phyloP scores from a whole-genome alignment of 1,140 invertebrate genomes.

The Nasonia longicornis region DNA sequence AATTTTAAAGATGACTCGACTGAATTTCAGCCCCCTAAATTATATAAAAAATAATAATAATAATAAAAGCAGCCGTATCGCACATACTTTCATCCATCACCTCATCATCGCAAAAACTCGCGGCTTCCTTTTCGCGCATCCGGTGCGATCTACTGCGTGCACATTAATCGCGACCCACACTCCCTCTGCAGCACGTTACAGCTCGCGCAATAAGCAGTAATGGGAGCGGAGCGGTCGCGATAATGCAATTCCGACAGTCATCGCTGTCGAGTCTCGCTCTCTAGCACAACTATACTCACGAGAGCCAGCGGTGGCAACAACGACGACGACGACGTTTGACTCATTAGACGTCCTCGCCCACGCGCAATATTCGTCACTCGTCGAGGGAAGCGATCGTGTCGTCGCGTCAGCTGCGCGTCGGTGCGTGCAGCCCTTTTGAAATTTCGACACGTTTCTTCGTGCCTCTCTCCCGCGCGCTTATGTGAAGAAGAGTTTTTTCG shows the following conservation, averaged over 20 bases:
- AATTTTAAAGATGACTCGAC: too few species aligned
- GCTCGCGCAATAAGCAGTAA: background rate
- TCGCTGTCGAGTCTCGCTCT: background rate
- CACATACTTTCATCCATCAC: background rate
- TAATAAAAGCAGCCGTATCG: background rate
- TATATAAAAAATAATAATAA: background rate
- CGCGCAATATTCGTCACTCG: conserved; percentile 31
- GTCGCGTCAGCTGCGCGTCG: background rate
- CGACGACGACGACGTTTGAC: background rate
- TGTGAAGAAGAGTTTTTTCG: background rate
- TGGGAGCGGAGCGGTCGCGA: background rate
- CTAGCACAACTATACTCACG: background rate
- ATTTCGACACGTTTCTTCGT: background rate
- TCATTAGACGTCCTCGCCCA: conserved; percentile 28
- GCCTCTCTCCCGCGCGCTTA: background rate
- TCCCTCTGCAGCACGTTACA: background rate
- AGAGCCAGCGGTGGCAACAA: background rate
- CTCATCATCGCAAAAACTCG: background rate
- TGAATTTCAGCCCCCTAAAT: background rate
- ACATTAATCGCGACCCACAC: background rate
- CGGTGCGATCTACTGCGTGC: background rate
- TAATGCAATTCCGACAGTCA: background rate
- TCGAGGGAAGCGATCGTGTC: conserved; percentile 26
- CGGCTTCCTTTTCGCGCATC: background rate
- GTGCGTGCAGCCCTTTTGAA: background rate